Conservation (phyloP, 2,888 invertebrate genomes). For the Ophioninae sp. region DNA sequence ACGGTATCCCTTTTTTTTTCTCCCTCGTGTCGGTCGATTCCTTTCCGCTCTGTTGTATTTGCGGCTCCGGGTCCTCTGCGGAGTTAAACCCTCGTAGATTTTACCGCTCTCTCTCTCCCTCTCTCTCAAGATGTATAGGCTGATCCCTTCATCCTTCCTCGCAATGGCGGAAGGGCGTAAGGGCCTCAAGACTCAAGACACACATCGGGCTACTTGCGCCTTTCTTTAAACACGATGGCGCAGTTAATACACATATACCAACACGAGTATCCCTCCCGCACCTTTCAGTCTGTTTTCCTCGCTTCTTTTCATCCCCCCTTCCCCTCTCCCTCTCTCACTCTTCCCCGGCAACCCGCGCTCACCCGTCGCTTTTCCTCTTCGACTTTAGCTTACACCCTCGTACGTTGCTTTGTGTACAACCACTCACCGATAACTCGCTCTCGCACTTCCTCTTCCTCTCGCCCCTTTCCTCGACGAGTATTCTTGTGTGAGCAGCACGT, state of each 20-base stretch:
- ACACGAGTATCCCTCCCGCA: constrained; percentile 19
- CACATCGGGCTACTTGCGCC: constrained; percentile 4
- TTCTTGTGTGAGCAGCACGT: constrained; percentile 58
- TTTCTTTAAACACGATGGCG: neutral
- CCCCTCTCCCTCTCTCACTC: constrained; percentile 41
- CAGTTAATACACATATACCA: neutral
- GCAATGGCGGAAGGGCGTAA: constrained; percentile 4
- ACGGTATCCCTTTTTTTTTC: constrained; percentile 36
- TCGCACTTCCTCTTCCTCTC: constrained; percentile 55
- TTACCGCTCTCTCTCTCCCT: constrained; percentile 20
- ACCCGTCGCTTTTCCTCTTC: constrained; percentile 56
- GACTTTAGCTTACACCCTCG: constrained; percentile 57
- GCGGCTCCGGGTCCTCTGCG: constrained; percentile 30
- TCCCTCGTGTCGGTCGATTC: constrained; percentile 1
- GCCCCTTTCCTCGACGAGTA: constrained; percentile 53
- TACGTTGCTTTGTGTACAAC: constrained; percentile 67
- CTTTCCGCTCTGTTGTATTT: constrained; percentile 35
- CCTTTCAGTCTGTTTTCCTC: constrained; percentile 42
- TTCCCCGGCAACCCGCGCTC: constrained; percentile 12
- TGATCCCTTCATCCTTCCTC: neutral
- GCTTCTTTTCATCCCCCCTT: constrained; percentile 23
- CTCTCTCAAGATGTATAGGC: neutral
- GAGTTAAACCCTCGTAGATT: constrained; percentile 43
- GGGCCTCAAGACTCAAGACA: neutral
- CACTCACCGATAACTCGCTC: constrained; percentile 67